Evolutionary conservation across 37 sponge, comb jelly and placozoan species (phyloP), one percentile per base, ranked within the genome.

Genomic region (Eunapius fragilis): DNA sequence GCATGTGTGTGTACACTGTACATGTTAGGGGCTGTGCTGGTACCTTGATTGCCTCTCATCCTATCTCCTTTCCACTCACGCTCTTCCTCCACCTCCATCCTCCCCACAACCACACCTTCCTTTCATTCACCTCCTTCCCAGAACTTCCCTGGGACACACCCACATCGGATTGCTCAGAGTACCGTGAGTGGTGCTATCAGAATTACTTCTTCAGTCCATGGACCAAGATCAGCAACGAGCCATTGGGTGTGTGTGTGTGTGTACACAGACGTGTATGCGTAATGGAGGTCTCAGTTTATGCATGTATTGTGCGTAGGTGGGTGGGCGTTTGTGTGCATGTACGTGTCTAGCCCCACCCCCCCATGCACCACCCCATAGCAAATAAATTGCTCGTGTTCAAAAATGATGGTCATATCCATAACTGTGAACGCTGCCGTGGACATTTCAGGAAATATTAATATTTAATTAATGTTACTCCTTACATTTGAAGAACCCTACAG

Each of bases 71-170:
- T n/a, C n/a, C n/a, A n/a, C n/a, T n/a, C n/a, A n/a, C n/a, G 84
- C 69, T 10, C 2, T 41, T 7, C 23, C 76, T 83, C 28, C 14
- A 0, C 28, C 24, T 9, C 28, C 28, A n/a, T 48, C 2, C 23
- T 30, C 17, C 13, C 37, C 32, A 2, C 28, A 23, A 6, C 68
- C 68, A 58, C 27, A 10, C 31, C 67, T 41, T 12, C 33, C 6
- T 12, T 12, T 75, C 77, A 35, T 32, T 12, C 2, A n/a, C 27
- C 24, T 69, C 30, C 28, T 47, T 24, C 11, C 1, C 69, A 92
- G 98, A 99, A 72, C 80, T 99, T 37, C 99, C 99, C n/a, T 99
- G 99, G 99, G 99, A 99, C 81, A 85, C 86, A 17, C 99, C 99
- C 13, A 84, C 94, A 9, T 84, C 87, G 23, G 84, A 87, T 82